Evolutionary conservation across 2,888 invertebrate species (phyloP), one percentile per base, ranked within the genome.

Genomic region (Argyresthia albistria): DNA sequence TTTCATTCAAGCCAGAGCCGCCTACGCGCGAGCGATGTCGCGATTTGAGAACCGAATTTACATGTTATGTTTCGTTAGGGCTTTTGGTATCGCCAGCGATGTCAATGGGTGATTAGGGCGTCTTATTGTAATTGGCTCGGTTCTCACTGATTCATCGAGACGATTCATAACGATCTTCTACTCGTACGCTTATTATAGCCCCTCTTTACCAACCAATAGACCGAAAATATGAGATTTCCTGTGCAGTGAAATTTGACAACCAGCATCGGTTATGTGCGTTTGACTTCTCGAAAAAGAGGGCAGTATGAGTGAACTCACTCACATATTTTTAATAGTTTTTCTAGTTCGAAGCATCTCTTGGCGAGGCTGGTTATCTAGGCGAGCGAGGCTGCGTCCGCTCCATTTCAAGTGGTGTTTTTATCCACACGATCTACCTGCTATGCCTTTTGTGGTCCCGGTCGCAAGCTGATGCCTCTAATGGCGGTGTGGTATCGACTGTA

Each of bases 31-130:
- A 61, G 71, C 78, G 74, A 65, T 77, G 81, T 83, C 80, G 82
- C 86, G 83, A 84, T 84, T 86, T 79, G 76, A 76, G 78, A 81
- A 71, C 80, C 81, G 77, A 82, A 83, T 84, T 84, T 84, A 83
- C 82, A 84, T 84, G 79, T 75, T 80, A 77, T 80, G 76, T 80
- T 54, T 80, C 82, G 83, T 84, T 84, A 39, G 71, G 72, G 67
- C 70, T 71, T 79, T 83, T 82, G 81, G 77, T 83, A 80, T 76
- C 60, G 70, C 71, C 73, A 73, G 79, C 70, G 74, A 74, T 76
- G 72, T 78, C 80, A 82, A 79, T 77, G 75, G 73, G 70, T 70
- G 78, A 80, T 80, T 78, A 78, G 71, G 66, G 65, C 63, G 66
- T 66, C 65, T 67, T 62, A 67, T 68, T 25, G 25, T 25, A 25